Evolutionary conservation across 2,888 invertebrate genomes (phyloP).

Genomic region (Aelia acuminata): DNA sequence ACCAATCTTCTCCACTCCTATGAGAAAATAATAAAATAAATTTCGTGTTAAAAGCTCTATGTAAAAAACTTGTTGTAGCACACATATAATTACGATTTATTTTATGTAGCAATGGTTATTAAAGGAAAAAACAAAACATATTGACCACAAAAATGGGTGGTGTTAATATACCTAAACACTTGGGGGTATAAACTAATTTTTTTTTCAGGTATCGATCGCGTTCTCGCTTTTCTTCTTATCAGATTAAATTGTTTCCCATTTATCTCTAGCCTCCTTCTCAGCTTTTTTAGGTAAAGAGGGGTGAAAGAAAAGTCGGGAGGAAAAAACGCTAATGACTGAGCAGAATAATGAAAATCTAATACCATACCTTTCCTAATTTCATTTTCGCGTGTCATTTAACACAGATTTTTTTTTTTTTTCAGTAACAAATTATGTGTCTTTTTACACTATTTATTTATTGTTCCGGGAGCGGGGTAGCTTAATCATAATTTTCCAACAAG

Average conservation of each 20-base stretch:
- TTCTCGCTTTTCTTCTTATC: neutral
- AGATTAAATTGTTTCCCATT: neutral
- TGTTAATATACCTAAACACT: no score
- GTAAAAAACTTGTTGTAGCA: no score
- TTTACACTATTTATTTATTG: conserved; percentile 1
- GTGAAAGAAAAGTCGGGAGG: neutral
- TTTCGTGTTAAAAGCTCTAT: no score
- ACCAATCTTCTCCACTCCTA: no score
- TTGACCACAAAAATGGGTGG: no score
- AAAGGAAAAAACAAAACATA: no score
- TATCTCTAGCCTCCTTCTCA: neutral
- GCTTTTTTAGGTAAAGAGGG: neutral
- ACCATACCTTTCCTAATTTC: neutral
- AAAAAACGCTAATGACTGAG: neutral
- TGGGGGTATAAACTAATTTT: no score
- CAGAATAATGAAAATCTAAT: neutral
- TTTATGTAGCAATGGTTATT: no score
- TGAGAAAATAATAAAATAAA: no score
- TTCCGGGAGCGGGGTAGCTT: neutral
- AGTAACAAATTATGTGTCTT: neutral
- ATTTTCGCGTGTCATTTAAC: conserved; percentile 19
- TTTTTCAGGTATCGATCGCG: neutral
- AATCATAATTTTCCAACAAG: no score
- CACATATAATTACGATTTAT: no score
- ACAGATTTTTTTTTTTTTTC: neutral